Evolutionary conservation across 1,140 invertebrate species (phyloP), one percentile per base, ranked within the genome.

Genomic region (Andrena cerasifolii): DNA sequence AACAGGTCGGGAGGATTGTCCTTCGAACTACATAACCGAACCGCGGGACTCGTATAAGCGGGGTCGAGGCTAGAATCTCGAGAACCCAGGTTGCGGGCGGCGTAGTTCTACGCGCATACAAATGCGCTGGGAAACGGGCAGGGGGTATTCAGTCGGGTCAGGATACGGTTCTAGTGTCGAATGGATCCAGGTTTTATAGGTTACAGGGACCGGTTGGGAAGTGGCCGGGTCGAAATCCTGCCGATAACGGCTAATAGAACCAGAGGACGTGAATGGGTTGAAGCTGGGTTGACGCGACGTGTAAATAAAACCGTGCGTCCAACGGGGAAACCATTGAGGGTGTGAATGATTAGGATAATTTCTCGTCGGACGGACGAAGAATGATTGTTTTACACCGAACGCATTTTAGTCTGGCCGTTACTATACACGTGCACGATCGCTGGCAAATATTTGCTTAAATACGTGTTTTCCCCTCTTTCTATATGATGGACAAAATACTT

Each of bases 241-340:
- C 56, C 61, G 78, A 71, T 80, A 80, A 61, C 66, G 45, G 28
- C 58, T 78, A 78, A 72, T 58, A 58, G 67, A 70, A 70, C 36
- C 67, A 24, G 12, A 12, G n/a, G 3, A 56, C 3, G 24, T 43
- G 62, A 56, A 66, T 54, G 24, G 24, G 18, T 26, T 18, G 26
- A 3, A 36, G 33, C 12, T 40, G 26, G 40, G 24, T 56, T 33
- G 18, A 10, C 59, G 12, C 36, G 49, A 7, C 3, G n/a, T 59
- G 12, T 26, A 26, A 26, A 26, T 54, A 12, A 51, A 40, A 51
- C 21, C 31, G 43, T 8, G 16, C 24, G 21, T 68, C 31, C n/a
- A n/a, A n/a, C n/a, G n/a, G n/a, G n/a, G n/a, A n/a, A n/a, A n/a
- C n/a, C n/a, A n/a, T n/a, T n/a, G n/a, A n/a, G n/a, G n/a, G n/a